These are phyloP conservation scores for Enteromius thamalakanensis DNA, from an alignment of 2,797 vertebrate genomes.

Conservation along the genomic window DNA sequence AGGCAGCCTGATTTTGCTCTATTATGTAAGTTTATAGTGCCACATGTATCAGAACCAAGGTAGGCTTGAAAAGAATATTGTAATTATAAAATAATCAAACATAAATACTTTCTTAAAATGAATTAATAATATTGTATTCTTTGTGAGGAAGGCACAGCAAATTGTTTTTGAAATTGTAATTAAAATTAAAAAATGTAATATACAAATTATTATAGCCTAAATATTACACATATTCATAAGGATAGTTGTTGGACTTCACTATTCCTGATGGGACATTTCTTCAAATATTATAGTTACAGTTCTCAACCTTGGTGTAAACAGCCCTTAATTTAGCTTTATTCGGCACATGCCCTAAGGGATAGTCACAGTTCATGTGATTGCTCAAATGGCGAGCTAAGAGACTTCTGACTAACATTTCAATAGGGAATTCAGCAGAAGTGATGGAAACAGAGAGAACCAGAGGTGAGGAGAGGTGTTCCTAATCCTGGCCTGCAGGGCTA, in stretches of 20 bases:
- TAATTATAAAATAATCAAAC: neutral
- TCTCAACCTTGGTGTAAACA: neutral
- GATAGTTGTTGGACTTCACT: neutral
- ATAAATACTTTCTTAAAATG: neutral
- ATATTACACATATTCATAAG: neutral
- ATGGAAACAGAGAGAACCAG: neutral
- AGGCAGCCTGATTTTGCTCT: neutral
- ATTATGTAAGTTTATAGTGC: neutral
- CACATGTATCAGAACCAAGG: neutral
- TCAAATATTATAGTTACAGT: neutral
- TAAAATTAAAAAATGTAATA: neutral
- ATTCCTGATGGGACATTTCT: neutral
- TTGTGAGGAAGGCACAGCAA: neutral
- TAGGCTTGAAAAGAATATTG: neutral
- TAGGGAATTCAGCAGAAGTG: neutral
- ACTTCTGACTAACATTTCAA: constrained; percentile 2
- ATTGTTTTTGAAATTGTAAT: neutral
- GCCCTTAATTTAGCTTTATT: neutral
- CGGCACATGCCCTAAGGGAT: neutral
- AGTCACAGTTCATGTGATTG: neutral
- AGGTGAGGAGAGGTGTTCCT: constrained; percentile 55
- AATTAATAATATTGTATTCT: neutral
- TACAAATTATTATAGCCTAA: neutral
- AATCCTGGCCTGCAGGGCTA: constrained; percentile 75
- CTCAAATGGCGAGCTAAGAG: neutral